Conservation (phyloP, 2,888 invertebrate species). For the Empis stercorea region DNA sequence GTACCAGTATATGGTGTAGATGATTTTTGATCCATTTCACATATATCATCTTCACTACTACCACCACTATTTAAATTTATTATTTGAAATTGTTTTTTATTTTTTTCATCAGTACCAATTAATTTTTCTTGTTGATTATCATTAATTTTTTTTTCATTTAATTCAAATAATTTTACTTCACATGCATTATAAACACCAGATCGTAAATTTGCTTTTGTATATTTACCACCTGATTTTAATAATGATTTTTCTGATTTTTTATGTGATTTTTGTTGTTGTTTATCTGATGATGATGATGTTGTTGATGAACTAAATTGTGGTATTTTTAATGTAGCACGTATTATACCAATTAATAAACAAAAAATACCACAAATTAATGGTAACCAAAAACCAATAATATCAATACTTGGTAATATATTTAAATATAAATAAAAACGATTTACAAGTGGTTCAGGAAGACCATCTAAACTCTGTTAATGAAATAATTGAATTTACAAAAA, state of each 20-base stretch:
- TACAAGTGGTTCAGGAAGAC: slow-evolving; percentile 47
- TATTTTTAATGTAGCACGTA: slow-evolving; percentile 27
- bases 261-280: neutral
- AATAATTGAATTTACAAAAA: no score
- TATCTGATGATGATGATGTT: neutral
- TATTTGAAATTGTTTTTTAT: no score
- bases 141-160: slow-evolving; percentile 16
- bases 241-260: neutral
- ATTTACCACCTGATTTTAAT: slow-evolving; percentile 17
- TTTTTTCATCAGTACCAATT: no score
- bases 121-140: no score
- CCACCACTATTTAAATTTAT: slow-evolving; percentile 11
- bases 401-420: slow-evolving; percentile 53
- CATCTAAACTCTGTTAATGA: slow-evolving; percentile 56
- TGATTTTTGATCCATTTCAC: slow-evolving; percentile 8
- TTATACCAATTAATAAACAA: slow-evolving; percentile 27
- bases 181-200: slow-evolving; percentile 27
- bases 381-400: slow-evolving; percentile 35
- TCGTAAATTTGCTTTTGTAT: slow-evolving; percentile 22
- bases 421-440: slow-evolving; percentile 59
- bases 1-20: no score
- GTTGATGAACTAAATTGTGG: slow-evolving; percentile 19
- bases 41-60: slow-evolving; percentile 11
- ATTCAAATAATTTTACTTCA: slow-evolving; percentile 26
- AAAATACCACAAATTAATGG: slow-evolving; percentile 22